These are phyloP conservation scores for Calosoma granatense DNA, from an alignment of 1,140 invertebrate species.

Conservation along the genomic window DNA sequence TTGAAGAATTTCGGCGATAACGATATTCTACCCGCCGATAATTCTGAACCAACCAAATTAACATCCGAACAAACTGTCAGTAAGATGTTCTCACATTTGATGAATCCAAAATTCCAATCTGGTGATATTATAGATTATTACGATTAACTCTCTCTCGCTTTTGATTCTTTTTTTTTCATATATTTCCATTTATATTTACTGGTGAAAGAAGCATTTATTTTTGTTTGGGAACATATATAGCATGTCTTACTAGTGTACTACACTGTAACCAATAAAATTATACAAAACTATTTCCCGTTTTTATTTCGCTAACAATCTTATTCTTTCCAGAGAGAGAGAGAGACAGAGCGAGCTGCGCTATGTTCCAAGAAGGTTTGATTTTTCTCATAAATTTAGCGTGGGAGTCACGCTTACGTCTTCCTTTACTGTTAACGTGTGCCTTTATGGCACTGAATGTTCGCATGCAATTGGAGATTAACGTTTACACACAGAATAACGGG, in stretches of 20 bases:
- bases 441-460: slow-evolving; percentile 40
- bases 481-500: slow-evolving; percentile 25
- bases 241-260: too few relatives aligned
- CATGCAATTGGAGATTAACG: slow-evolving; percentile 41
- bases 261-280: too few relatives aligned
- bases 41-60: slow-evolving; percentile 51
- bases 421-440: slow-evolving; percentile 37
- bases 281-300: too few relatives aligned
- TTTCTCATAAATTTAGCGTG: slow-evolving; percentile 41
- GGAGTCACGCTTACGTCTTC: slow-evolving; percentile 38
- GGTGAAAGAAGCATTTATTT: too few relatives aligned
- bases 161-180: too few relatives aligned
- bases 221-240: too few relatives aligned
- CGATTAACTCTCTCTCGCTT: slow-evolving; percentile 43
- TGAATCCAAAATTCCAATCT: slow-evolving; percentile 61
- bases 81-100: slow-evolving; percentile 61
- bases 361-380: slow-evolving; percentile 31
- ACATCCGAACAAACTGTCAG: slow-evolving; percentile 62
- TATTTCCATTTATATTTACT: too few relatives aligned
- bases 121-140: slow-evolving; percentile 84
- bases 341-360: too few relatives aligned
- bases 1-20: slow-evolving; percentile 47
- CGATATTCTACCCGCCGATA: slow-evolving; percentile 48
- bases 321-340: too few relatives aligned
- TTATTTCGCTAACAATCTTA: too few relatives aligned